Percentiles rank a stretch among this genome's conserved stretches.
Evolutionary conservation across 2,888 invertebrate genomes (phyloP).

Genomic region (Amblyjoppa proteus): DNA sequence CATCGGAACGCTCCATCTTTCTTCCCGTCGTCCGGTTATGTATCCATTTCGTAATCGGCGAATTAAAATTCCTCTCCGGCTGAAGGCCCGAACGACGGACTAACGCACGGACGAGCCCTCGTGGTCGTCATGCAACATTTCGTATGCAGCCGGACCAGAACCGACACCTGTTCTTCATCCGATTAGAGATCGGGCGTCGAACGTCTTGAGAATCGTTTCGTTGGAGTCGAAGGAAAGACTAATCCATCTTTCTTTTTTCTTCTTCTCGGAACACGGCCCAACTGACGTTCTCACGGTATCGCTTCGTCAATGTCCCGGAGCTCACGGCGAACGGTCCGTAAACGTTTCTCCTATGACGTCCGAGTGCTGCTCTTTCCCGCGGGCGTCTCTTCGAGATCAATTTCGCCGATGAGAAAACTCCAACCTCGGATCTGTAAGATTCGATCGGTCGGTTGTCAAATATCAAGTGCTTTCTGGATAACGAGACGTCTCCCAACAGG

Average conservation of each 20-base stretch:
- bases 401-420: slow-evolving; percentile 5
- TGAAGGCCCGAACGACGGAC: slow-evolving; percentile 1
- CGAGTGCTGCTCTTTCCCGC: not conserved
- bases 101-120: slow-evolving; percentile 23
- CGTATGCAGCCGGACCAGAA: not conserved
- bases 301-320: slow-evolving; percentile 45
- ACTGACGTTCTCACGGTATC: slow-evolving; percentile 51
- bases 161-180: slow-evolving; percentile 49
- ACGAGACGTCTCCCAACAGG: not conserved
- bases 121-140: slow-evolving; percentile 17
- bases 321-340: slow-evolving; percentile 50
- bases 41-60: slow-evolving; percentile 35
- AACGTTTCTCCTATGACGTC: slow-evolving; percentile 16
- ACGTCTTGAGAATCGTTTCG: slow-evolving; percentile 31
- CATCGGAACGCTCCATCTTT: not conserved
- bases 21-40: not conserved
- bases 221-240: slow-evolving; percentile 34
- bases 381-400: not conserved
- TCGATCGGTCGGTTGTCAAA: slow-evolving; percentile 14
- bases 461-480: slow-evolving; percentile 38
- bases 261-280: slow-evolving; percentile 22
- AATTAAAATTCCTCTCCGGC: slow-evolving; percentile 24
- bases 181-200: slow-evolving; percentile 49
- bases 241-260: slow-evolving; percentile 20
- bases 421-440: not conserved